These are phyloP conservation scores for Falco punctatus DNA, from an alignment of 2,113 vertebrate species.

Conservation along the genomic window DNA sequence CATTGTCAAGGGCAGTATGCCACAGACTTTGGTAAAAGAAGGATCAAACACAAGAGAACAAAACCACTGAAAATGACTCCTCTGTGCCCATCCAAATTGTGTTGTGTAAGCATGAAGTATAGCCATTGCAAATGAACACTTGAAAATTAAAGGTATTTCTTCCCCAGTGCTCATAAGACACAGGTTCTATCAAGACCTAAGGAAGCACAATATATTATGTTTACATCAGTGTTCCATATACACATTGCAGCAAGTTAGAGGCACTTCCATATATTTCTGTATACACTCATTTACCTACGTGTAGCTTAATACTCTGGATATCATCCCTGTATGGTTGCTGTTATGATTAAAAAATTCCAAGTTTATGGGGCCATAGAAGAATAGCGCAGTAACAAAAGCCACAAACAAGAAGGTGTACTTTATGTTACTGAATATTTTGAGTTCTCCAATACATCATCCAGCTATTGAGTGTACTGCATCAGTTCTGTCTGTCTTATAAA, in stretches of 20 bases:
- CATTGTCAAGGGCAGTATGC: neutral
- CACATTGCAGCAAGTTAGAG: neutral
- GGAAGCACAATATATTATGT: neutral
- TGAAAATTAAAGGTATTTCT: neutral
- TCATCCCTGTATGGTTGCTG: neutral
- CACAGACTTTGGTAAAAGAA: neutral
- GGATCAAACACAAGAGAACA: neutral
- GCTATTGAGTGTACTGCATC: neutral
- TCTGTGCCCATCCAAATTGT: neutral
- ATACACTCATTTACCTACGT: neutral
- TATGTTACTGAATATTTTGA: neutral
- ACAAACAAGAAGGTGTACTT: neutral
- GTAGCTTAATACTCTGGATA: neutral
- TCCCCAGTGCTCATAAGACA: neutral
- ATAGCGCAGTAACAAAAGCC: neutral
- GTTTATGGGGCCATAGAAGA: neutral
- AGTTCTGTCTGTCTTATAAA: neutral
- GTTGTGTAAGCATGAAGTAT: neutral
- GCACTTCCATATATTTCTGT: neutral
- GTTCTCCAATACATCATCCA: neutral
- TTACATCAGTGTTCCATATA: neutral
- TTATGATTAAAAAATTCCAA: neutral
- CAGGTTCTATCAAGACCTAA: neutral
- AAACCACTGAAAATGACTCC: neutral
- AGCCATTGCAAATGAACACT: neutral